Evolutionary conservation across 2,113 vertebrate species (phyloP), one percentile per base, ranked within the genome.

Genomic region (Daboia siamensis): DNA sequence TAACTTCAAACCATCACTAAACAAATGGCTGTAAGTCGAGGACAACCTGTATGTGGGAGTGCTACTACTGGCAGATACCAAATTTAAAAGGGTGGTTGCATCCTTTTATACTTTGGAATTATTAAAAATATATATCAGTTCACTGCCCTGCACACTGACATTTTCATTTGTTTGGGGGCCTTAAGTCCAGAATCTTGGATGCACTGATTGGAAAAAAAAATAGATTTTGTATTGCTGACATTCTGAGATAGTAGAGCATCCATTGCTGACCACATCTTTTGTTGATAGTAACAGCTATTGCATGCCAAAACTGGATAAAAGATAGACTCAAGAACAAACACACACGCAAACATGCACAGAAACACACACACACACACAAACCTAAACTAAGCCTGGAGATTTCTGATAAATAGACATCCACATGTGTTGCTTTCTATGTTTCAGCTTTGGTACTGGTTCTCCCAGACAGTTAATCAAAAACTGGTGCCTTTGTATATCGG

Each of bases 381-480:
- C 87, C 91, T 29, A 29, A 56, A 24, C 3, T 55, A 91, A 91
- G 94, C 89, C 88, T 74, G 23, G 3, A 89, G 91, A 94, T 94
- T 93, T 94, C 89, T 94, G 89, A 51, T 48, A 92, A 33, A 93
- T 90, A 15, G 8, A 54, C 54, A 51, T 39, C 92, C 95, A 93
- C 87, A 4, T 89, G 74, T 88, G 29, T 89, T 24, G 9, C 33
- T 90, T 92, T 90, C 94, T 90, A 84, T 92, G 69, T 93, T 90
- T 23, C 57, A 92, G 88, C 89, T 69, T 85, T 74, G 90, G 15
- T 84, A 29, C 24, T 46, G 86, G 90, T 9, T 56, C 89, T 91
- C 44, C 87, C 57, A 10, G 2, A 20, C 52, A 21, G 86, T 96
- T 96, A 97, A 94, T 97, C 96, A 96, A 56, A 51, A 94, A 61